Percentiles rank a stretch among this genome's conserved stretches.
Conservation (phyloP, 2,797 vertebrate genomes). For the Rhodeus uyekii region DNA sequence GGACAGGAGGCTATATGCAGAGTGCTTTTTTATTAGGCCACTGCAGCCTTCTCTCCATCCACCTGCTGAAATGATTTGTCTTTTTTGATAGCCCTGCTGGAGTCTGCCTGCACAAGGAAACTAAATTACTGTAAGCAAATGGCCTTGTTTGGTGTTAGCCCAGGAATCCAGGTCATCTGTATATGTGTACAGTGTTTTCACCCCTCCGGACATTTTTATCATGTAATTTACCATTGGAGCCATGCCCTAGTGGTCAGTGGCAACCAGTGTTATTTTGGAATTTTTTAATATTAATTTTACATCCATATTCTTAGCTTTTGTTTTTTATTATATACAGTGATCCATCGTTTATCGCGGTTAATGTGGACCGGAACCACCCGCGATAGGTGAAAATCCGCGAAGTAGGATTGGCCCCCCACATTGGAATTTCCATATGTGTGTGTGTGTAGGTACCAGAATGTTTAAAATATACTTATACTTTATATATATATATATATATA, state of each 20-base stretch:
- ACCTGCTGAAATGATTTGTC: conserved; percentile 50
- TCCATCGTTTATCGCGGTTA: no score
- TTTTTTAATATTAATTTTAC: not conserved
- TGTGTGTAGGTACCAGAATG: no score
- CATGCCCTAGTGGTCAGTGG: not conserved
- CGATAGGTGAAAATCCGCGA: no score
- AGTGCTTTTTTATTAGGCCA: conserved; percentile 48
- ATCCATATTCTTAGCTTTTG: not conserved
- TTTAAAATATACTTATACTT: no score
- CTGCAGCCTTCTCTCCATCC: conserved; percentile 43
- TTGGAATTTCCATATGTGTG: no score
- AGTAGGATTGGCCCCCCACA: no score
- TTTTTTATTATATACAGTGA: not conserved
- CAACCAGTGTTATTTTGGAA: not conserved
- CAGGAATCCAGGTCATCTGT: conserved; percentile 67
- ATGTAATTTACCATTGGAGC: not conserved
- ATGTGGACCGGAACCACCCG: no score
- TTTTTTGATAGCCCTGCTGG: conserved; percentile 68
- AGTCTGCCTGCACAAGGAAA: conserved; percentile 68
- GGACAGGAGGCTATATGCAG: conserved; percentile 23
- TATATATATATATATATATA: no score
- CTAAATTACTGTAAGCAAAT: conserved; percentile 76
- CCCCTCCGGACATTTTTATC: not conserved
- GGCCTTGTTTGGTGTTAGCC: conserved; percentile 60
- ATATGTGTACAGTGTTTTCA: conserved; percentile 51